Percentiles rank a stretch among this genome's conserved stretches.
Conservation (phyloP, 1,140 invertebrate genomes). For the Zaprionus ghesquierei region DNA sequence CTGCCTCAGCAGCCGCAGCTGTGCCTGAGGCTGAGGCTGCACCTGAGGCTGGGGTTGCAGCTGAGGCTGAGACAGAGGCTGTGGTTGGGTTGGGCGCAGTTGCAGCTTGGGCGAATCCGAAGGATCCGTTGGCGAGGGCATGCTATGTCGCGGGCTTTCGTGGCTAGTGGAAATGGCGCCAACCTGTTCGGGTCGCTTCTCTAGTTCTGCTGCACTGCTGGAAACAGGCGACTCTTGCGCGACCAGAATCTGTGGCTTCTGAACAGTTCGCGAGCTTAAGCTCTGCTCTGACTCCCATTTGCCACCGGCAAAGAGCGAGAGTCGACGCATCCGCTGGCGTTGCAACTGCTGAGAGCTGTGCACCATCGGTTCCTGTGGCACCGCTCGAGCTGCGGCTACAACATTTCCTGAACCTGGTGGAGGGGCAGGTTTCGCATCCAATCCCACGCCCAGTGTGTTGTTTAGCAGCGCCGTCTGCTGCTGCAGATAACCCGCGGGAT, state of each 20-base stretch:
- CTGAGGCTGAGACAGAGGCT: slow-evolving; percentile 37
- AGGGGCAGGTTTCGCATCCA: slow-evolving; percentile 39
- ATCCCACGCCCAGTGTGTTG: slow-evolving; percentile 85
- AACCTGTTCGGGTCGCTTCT: slow-evolving; percentile 77
- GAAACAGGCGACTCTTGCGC: slow-evolving; percentile 80
- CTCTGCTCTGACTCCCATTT: slow-evolving; percentile 60
- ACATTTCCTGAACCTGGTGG: background rate
- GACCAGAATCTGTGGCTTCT: slow-evolving; percentile 64
- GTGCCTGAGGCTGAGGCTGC: slow-evolving; percentile 85
- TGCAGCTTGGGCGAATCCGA: slow-evolving; percentile 57
- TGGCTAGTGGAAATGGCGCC: slow-evolving; percentile 81
- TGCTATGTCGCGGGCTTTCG: slow-evolving; percentile 72
- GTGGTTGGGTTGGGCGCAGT: slow-evolving; percentile 26
- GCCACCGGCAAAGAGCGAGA: slow-evolving; percentile 40
- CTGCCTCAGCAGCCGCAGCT: slow-evolving; percentile 38
- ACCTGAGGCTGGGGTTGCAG: slow-evolving; percentile 8
- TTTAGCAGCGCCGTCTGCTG: slow-evolving; percentile 93
- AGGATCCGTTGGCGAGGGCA: slow-evolving; percentile 70
- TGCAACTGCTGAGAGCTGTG: slow-evolving; percentile 57
- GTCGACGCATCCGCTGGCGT: slow-evolving; percentile 56
- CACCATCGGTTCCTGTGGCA: slow-evolving; percentile 56
- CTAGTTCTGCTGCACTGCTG: slow-evolving; percentile 66
- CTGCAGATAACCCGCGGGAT: slow-evolving; percentile 93
- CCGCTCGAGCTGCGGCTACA: slow-evolving; percentile 23
- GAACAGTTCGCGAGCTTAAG: slow-evolving; percentile 16